phyloP scores from a whole-genome alignment of 1,140 invertebrate species.

The Pseudomyrmex sp. region DNA sequence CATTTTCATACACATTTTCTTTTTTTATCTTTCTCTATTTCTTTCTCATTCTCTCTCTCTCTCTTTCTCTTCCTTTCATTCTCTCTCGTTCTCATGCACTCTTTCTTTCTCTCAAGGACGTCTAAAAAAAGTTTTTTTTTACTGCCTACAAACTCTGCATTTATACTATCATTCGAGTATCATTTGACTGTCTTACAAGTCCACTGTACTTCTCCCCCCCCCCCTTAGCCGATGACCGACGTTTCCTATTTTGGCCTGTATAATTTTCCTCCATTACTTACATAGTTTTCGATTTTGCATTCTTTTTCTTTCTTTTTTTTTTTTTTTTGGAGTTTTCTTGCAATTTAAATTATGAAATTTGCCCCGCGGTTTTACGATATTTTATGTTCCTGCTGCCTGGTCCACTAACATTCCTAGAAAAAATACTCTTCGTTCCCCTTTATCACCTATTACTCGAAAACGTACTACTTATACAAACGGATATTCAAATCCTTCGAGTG shows the following conservation, averaged over 20 bases:
- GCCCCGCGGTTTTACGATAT: slow-evolving; percentile 58
- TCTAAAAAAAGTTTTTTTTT: slow-evolving; percentile 59
- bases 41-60: not conserved
- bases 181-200: slow-evolving; percentile 37
- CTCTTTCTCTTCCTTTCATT: not conserved
- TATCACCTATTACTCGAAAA: slow-evolving; percentile 55
- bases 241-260: slow-evolving; percentile 37
- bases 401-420: slow-evolving; percentile 75
- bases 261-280: slow-evolving; percentile 41
- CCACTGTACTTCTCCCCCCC: not conserved
- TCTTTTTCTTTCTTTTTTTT: slow-evolving; percentile 53
- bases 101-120: slow-evolving; percentile 34
- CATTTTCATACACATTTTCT: slow-evolving; percentile 28
- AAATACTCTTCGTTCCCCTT: slow-evolving; percentile 67
- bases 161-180: slow-evolving; percentile 59
- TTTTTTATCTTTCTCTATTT: slow-evolving; percentile 7
- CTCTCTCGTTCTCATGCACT: slow-evolving; percentile 8
- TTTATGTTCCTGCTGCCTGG: slow-evolving; percentile 69
- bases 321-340: slow-evolving; percentile 1
- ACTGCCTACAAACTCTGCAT: slow-evolving; percentile 30
- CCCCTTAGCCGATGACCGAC: slow-evolving; percentile 25
- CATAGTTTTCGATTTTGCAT: slow-evolving; percentile 43
- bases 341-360: slow-evolving; percentile 65
- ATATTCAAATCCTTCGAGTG: slow-evolving; percentile 57
- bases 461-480: slow-evolving; percentile 54